Base-by-base conservation (phyloP, 2,113 vertebrate species). In the Callorhinus ursinus region DNA sequence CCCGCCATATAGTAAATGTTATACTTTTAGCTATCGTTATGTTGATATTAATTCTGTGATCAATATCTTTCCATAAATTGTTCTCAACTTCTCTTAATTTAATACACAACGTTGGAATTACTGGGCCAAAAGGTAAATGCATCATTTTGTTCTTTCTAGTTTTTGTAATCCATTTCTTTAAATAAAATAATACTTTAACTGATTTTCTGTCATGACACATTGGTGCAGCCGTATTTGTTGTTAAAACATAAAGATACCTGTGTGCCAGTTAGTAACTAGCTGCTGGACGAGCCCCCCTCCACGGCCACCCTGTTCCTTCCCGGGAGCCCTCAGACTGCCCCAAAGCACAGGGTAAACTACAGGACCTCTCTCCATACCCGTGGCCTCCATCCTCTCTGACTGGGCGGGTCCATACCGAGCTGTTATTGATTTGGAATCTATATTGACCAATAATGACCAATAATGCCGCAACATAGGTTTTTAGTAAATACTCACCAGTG, bases 1-100 rank as follows among this genome's bases (percentile, higher is more conserved):
- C 4, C 19, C 65, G 51, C 2, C 11, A 1, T 5, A n/a, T 1
- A 21, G 51, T 9, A 15, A 59, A 22, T 2, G 1, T 33, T 1
- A 3, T 74, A 42, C n/a, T 42, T 59, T 19, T 57, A 74, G 65
- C n/a, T 39, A 4, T 92, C 1, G 22, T 59, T 14, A 24, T 28
- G 16, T 36, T 28, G 49, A 10, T 51, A 49, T 71, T 51, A 87
- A 31, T 42, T 28, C 63, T 49, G 36, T 33, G 15, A 88, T 63
- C 2, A 26, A 57, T 31, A 39, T 14, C 22, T 22, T 80, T 82
- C 33, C 59, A 39, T 67, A 63, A 88, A 72, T 59, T 46, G 36
- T 67, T 83, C 46, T 79, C 26, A 28, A 26, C 11, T 93, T 61
- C 84, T 63, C 31, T 12, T n/a, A 80, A 65, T 12, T n/a, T 76